Evolutionary conservation across 1,140 invertebrate genomes (phyloP).

Genomic region (Scaptomyza hsui): DNA sequence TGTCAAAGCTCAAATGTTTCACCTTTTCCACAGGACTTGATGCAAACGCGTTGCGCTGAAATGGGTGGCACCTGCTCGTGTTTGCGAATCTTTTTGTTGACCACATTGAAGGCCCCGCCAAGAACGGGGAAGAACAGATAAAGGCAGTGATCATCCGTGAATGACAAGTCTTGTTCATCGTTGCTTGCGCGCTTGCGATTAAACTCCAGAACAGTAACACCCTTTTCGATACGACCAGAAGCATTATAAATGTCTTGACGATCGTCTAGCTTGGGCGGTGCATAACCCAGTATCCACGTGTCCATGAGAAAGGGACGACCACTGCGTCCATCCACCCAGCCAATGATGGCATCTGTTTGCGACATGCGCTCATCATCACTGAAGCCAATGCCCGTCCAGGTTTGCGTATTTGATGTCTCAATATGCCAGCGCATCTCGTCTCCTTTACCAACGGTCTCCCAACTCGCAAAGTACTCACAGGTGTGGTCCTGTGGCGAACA

Average conservation of each 20-base stretch:
- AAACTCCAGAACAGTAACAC: constrained; percentile 92
- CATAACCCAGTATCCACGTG: constrained; percentile 92
- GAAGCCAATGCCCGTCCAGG: constrained; percentile 98
- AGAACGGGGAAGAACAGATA: constrained; percentile 95
- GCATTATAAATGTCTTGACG: constrained; percentile 91
- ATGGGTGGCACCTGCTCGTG: constrained; percentile 91
- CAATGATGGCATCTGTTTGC: constrained; percentile 87
- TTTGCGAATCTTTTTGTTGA: constrained; percentile 94
- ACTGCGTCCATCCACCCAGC: constrained; percentile 91
- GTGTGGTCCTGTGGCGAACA: constrained; percentile 89
- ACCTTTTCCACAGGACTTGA: constrained; percentile 91
- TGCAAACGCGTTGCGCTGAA: constrained; percentile 92
- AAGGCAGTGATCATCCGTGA: constrained; percentile 92
- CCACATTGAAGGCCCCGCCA: constrained; percentile 92
- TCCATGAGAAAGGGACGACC: constrained; percentile 94
- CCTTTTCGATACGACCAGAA: constrained; percentile 89
- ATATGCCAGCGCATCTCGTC: constrained; percentile 95
- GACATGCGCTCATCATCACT: constrained; percentile 93
- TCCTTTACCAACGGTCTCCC: constrained; percentile 90
- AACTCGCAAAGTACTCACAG: constrained; percentile 93
- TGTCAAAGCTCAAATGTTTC: constrained; percentile 26
- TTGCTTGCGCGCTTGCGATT: constrained; percentile 90
- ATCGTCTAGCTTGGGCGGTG: constrained; percentile 90
- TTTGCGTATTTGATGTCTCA: constrained; percentile 90
- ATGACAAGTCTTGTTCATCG: constrained; percentile 92